phyloP scores from a whole-genome alignment of 64 coral and sea anemone genomes.

The Pachyseris speciosa region DNA sequence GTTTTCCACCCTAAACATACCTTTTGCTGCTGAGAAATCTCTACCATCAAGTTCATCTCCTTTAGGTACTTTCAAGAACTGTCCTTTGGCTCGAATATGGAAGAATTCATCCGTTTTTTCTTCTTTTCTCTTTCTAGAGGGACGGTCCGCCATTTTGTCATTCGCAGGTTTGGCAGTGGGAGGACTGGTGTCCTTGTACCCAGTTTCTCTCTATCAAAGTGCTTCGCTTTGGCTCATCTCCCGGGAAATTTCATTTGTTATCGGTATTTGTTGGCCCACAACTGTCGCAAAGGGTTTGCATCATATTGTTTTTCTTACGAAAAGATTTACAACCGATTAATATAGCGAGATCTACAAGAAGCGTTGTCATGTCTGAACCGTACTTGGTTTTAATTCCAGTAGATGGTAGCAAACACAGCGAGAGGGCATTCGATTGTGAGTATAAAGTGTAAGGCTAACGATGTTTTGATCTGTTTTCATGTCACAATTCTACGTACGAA shows the following conservation, averaged over 20 bases:
- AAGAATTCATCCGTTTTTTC: conserved; percentile 43
- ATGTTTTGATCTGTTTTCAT: too few species aligned
- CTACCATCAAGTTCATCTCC: background rate
- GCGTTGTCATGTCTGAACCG: background rate
- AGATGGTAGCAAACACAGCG: background rate
- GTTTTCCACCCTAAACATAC: background rate
- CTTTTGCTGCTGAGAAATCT: background rate
- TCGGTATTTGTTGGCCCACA: background rate
- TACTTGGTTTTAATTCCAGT: conserved; percentile 19
- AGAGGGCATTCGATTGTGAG: conserved; percentile 14
- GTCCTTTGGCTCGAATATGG: conserved; percentile 64
- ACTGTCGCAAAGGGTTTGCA: background rate
- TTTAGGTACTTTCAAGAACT: conserved; percentile 36
- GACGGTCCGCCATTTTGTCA: conserved; percentile 36
- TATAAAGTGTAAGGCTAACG: background rate
- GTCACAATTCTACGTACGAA: too few species aligned
- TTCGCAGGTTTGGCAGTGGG: background rate
- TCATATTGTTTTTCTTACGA: background rate
- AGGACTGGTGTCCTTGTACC: background rate
- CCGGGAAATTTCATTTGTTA: background rate
- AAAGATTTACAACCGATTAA: background rate
- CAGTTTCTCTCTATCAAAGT: background rate
- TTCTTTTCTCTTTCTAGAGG: background rate
- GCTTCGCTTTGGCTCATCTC: background rate
- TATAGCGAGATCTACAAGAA: background rate